These are phyloP conservation scores for Poecilus cupreus DNA, from an alignment of 2,888 invertebrate species.

Conservation along the genomic window DNA sequence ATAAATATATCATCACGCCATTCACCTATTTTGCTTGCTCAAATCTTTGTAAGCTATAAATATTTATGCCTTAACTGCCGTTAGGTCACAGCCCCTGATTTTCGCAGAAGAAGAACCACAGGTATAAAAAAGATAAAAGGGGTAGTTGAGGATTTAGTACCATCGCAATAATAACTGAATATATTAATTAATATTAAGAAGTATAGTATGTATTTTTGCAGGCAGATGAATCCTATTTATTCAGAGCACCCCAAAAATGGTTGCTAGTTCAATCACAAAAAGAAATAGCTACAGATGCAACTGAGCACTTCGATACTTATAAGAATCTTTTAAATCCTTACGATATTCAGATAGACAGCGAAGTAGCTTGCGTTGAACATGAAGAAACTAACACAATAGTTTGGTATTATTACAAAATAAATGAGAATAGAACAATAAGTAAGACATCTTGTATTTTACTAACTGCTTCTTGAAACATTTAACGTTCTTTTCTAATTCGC, in stretches of 20 bases:
- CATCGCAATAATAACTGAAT: no score
- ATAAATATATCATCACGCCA: no score
- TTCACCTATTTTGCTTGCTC: no score
- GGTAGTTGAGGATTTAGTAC: no score
- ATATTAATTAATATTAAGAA: no score
- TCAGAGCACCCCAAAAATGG: slow-evolving; percentile 43
- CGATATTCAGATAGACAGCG: slow-evolving; percentile 35
- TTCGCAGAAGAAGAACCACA: no score
- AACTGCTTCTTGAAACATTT: no score
- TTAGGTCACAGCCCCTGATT: no score
- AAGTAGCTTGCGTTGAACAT: slow-evolving; percentile 37
- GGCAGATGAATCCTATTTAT: slow-evolving; percentile 13
- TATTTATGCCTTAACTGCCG: no score
- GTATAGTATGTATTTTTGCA: not conserved
- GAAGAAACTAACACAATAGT: not conserved
- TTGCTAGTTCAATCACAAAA: slow-evolving; percentile 11
- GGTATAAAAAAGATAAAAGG: no score
- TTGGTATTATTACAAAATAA: slow-evolving; percentile 45
- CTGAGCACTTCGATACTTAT: not conserved
- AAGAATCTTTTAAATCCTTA: not conserved
- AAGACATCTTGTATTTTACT: not conserved
- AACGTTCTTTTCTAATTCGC: no score
- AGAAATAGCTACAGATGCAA: not conserved
- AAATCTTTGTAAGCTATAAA: no score
- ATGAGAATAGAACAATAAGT: slow-evolving; percentile 25